These are phyloP conservation scores for Smutsia gigantea DNA, from an alignment of 2,797 vertebrate genomes.

Conservation along the genomic window DNA sequence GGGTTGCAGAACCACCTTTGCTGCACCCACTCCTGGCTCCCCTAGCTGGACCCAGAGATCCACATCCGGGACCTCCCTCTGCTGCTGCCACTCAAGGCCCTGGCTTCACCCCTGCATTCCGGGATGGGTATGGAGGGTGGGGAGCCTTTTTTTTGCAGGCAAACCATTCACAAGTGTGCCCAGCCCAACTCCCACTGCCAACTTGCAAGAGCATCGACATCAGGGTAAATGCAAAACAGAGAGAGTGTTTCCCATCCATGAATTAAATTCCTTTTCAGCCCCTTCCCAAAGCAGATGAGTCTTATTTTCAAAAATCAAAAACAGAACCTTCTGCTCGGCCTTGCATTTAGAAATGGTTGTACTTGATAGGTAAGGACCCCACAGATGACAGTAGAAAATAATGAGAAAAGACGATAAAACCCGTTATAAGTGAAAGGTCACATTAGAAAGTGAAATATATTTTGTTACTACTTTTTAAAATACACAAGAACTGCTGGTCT, in stretches of 20 bases:
- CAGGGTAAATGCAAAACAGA: not conserved
- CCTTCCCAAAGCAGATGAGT: not conserved
- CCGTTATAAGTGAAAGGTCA: not conserved
- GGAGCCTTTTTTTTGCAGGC: not conserved
- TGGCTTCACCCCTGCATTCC: not conserved
- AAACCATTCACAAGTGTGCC: not conserved
- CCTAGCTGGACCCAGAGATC: not conserved
- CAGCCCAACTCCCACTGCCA: rapidly evolving
- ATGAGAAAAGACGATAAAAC: not conserved
- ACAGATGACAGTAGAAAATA: not conserved
- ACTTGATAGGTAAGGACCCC: not conserved
- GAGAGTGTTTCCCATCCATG: not conserved
- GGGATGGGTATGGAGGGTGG: not conserved
- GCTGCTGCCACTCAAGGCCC: not conserved
- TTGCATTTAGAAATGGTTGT: not conserved
- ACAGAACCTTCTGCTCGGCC: not conserved
- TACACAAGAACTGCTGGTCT: not conserved
- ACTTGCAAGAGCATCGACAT: rapidly evolving
- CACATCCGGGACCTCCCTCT: rapidly evolving
- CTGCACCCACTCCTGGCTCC: rapidly evolving
- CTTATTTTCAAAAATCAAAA: not conserved
- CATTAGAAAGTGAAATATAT: not conserved
- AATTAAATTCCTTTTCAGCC: not conserved
- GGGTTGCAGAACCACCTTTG: not conserved
- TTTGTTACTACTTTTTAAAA: not conserved